Evolutionary conservation across 2,797 vertebrate species (phyloP).

Genomic region (Limosa lapponica): DNA sequence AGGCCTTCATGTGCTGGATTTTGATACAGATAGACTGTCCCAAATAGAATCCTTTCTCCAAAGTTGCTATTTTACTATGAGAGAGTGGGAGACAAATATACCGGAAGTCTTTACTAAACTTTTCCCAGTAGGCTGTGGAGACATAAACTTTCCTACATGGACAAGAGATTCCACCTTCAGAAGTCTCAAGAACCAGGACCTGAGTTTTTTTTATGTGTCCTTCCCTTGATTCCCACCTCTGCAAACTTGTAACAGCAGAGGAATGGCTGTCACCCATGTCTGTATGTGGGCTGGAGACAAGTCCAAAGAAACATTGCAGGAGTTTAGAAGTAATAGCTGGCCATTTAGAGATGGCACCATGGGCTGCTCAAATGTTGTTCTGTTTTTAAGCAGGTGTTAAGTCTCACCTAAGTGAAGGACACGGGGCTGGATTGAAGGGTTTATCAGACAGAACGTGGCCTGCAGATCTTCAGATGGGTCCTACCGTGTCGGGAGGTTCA

Average conservation of each 20-base stretch:
- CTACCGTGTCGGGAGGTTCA: rapidly evolving
- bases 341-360: background rate
- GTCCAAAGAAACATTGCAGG: background rate
- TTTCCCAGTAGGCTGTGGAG: background rate
- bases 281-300: background rate
- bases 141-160: background rate
- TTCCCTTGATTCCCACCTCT: background rate
- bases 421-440: background rate
- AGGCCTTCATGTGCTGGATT: background rate
- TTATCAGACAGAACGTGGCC: background rate
- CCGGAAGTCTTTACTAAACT: background rate
- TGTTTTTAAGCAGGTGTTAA: background rate
- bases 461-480: background rate
- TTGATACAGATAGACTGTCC: background rate
- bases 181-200: background rate
- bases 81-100: background rate
- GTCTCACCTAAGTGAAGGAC: background rate
- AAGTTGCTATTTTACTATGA: background rate
- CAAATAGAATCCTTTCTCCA: background rate
- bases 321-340: background rate
- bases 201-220: rapidly evolving
- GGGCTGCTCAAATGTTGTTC: background rate
- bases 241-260: background rate
- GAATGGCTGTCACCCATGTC: background rate
- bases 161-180: background rate